Conservation (phyloP, 2,113 vertebrate genomes). For the Felis chaus region DNA sequence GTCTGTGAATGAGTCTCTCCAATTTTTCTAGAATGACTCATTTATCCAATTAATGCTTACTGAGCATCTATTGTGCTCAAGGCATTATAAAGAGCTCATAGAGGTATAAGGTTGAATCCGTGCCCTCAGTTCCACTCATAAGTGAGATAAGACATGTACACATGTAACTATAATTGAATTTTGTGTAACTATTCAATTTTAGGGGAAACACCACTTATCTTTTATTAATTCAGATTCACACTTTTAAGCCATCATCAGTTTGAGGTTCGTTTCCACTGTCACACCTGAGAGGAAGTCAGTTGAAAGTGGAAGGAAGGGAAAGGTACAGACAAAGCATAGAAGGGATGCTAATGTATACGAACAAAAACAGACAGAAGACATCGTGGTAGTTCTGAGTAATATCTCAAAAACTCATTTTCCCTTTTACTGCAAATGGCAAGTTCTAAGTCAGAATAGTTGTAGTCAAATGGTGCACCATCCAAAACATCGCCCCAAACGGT, state of each 20-base stretch:
- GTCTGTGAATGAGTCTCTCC: not conserved
- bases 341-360: not conserved
- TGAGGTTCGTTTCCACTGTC: not conserved
- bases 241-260: not conserved
- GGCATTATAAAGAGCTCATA: not conserved
- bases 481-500: slow-evolving; percentile 26
- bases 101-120: not conserved
- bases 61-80: not conserved
- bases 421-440: slow-evolving; percentile 37
- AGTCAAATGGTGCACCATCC: slow-evolving; percentile 40
- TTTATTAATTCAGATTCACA: not conserved
- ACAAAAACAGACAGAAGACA: not conserved
- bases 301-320: not conserved
- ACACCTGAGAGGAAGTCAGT: not conserved
- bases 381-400: not conserved
- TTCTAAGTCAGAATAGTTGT: slow-evolving; percentile 33
- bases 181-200: not conserved
- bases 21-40: not conserved
- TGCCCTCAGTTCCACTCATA: not conserved
- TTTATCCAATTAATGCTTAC: not conserved
- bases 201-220: not conserved
- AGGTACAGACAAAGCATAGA: not conserved
- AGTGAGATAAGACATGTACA: not conserved
- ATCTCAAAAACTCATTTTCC: slow-evolving; percentile 52
- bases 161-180: not conserved